Evolutionary conservation across 1,140 invertebrate genomes (phyloP), one percentile per base, ranked within the genome.

Genomic region (Meteorus sp.): DNA sequence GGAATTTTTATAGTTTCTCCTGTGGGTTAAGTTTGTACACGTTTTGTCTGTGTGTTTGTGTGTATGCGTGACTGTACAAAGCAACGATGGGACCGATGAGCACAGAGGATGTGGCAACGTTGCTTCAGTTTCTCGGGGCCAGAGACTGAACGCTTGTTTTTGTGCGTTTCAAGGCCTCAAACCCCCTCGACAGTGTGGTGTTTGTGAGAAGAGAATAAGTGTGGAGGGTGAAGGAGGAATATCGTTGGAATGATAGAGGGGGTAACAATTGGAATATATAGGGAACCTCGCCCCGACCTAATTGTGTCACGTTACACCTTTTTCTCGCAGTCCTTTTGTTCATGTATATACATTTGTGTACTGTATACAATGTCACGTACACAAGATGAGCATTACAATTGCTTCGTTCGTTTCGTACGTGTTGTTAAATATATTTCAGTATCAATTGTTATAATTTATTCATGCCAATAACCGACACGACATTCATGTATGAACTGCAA

Each of bases 141-240:
- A 60, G 60, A n/a, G n/a, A 39, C 59, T 25, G 59, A 64, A 58
- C 55, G 51, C 56, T 52, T 56, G 66, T 71, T 74, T 72, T 73
- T 68, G 57, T 64, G 58, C 47, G 60, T 62, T 70, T 71, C 69
- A 73, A 75, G 67, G 63, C 60, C 66, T 72, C 50, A 67, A n/a
- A 64, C 64, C 65, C 63, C 63, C 64, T 69, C 61, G 47, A 41
- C 45, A 48, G 47, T 6, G 56, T 27, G 48, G 37, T 25, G 47
- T n/a, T 19, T 23, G 33, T 43, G 45, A 44, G 57, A 29, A 41
- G 27, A 48, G 45, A 48, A 33, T 39, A 29, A 25, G 37, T 41
- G 29, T 11, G 19, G 27, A 50, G 59, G 11, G 37, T 44, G 23
- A 54, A 47, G 22, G 23, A 25, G 19, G 35, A 25, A 41, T 25